Evolutionary conservation across 1,140 invertebrate genomes (phyloP), one percentile per base, ranked within the genome.

Genomic region (Chymomyza costata): DNA sequence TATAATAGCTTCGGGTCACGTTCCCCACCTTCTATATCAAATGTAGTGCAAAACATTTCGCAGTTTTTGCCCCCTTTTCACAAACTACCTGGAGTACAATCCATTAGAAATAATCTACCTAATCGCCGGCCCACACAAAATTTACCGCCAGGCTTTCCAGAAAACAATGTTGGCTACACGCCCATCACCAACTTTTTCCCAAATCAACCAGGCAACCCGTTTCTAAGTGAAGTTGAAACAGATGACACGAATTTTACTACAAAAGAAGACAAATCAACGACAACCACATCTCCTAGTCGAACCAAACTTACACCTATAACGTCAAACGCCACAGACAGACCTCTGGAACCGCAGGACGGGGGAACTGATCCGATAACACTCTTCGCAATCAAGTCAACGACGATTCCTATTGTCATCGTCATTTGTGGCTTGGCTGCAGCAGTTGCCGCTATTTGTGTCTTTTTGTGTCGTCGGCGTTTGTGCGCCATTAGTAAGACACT

Each of bases 381-480:
- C 10, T 78, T 71, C 21, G 63, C 52, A 18, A 54, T 78, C 14
- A 65, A 67, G 21, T 64, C 71, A 8, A 48, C 89, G 2, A 68
- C 92, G 8, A 86, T 92, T 13, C 90, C 91, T 0, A 84, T 92
- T 14, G 82, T 83, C 52, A 53, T 88, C 5, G 88, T 87, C 2
- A 85, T 90, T 14, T 88, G 86, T 47, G 87, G 84, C 0, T 83
- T 92, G 5, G 84, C 92, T 25, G 65, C 90, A 2, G 86, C 87
- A 1, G 83, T 89, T 10, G 88, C 87, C 0, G 78, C 88, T 10
- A 83, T 89, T 1, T 41, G 73, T 11, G 87, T 89, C 52, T 85
- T 76, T 40, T 35, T 90, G 1, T 88, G 90, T 50, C 87, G 89
- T 3, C 89, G 88, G 46, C 90, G 87, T 88, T 21, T 91, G 87